Evolutionary conservation across 2,888 invertebrate species (phyloP), one percentile per base, ranked within the genome.

Genomic region (Xestia ashworthii): DNA sequence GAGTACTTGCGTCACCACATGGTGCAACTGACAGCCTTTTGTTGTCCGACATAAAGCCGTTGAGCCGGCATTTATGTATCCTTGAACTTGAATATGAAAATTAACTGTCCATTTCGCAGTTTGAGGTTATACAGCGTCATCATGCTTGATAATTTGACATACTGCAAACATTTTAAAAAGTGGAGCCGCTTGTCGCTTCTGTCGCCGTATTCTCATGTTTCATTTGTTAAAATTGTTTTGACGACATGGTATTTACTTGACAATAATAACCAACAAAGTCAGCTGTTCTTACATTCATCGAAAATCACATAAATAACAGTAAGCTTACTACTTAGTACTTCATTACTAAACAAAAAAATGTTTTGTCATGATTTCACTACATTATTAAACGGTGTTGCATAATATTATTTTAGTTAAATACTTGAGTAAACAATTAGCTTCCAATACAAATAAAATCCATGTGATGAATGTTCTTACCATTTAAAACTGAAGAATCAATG

Each of bases 401-500:
- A 77, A 82, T 67, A 70, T 32, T 67, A 70, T 32, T 55, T 55
- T 50, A 53, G 46, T 44, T 65, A 0, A 0, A 3, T 14, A 25
- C 8, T 62, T 32, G 4, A 32, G 11, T 67, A 25, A 44, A 58
- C 16, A 64, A 44, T 53, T 9, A 5, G n/a, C 6, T 68, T 3
- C 4, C 1, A 25, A 19, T 32, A 22, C 22, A 38, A 72, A 38
- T 53, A 64, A 53, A 64, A 58, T 81, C 48, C 55, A 84, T 9
- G 92, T 97, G 97, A 97, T 97, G 97, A 97, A 90, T 97, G 97
- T 97, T 97, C 97, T 95, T 95, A 96, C 97, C 95, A 92, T 94
- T 87, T 80, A 90, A 92, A 92, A 87, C 95, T 93, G 95, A 60
- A 96, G 85, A 89, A 89, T 90, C 87, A 78, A 86, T 97, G 97